phyloP scores from a whole-genome alignment of 2,888 invertebrate genomes.

The Imbricaverruca yamaguchii region DNA sequence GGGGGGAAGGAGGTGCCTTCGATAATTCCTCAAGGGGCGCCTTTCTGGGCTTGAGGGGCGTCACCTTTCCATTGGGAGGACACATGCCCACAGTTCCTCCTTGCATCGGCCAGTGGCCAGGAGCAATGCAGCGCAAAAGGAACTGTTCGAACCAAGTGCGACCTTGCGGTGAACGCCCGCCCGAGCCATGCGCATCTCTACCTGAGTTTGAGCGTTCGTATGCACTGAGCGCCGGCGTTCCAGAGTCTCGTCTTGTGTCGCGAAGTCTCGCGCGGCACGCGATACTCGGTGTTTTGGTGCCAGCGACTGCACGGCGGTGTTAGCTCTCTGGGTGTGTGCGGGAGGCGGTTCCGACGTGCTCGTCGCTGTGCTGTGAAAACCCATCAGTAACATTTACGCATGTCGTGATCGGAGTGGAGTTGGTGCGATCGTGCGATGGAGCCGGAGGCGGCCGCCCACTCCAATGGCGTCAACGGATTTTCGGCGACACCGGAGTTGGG shows the following conservation, averaged over 20 bases:
- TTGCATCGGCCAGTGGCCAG: too few relatives aligned
- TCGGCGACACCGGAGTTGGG: background rate
- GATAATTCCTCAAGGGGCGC: too few relatives aligned
- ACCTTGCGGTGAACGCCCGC: too few relatives aligned
- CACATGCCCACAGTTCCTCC: too few relatives aligned
- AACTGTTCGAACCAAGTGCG: too few relatives aligned
- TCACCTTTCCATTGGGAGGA: too few relatives aligned
- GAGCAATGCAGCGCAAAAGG: too few relatives aligned
- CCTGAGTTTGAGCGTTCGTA: background rate
- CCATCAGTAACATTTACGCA: too few relatives aligned
- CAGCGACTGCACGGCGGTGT: slow-evolving; percentile 1
- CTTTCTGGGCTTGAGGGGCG: too few relatives aligned
- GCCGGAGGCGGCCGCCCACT: background rate
- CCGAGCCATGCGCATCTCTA: background rate
- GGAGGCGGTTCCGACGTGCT: too few relatives aligned
- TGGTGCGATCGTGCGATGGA: background rate
- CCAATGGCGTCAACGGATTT: slow-evolving; percentile 11
- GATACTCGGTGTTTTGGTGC: background rate
- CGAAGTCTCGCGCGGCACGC: background rate
- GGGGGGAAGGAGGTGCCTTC: too few relatives aligned
- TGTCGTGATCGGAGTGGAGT: background rate
- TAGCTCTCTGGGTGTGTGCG: background rate
- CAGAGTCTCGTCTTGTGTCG: background rate
- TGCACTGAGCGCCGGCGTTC: background rate
- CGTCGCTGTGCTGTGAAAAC: background rate